Base-by-base conservation (phyloP, 1,140 invertebrate species). In the Parasteatoda tepidariorum region DNA sequence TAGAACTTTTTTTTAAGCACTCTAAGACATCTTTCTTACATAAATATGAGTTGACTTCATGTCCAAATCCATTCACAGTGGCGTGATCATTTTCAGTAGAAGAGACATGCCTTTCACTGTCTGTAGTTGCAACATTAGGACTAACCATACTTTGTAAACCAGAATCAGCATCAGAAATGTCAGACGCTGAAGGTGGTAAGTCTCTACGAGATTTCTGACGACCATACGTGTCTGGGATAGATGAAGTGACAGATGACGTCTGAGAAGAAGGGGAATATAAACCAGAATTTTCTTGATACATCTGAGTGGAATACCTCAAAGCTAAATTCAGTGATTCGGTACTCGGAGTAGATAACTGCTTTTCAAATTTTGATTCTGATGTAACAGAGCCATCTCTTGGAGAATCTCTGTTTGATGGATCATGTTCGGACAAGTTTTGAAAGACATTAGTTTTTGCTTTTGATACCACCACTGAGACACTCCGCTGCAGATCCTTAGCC, bases 131-230 rank as follows among this genome's bases (percentile, higher is more conserved):
- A 61, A 76, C 26, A 71, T 76, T 76, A 3, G 83, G 73, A 48
- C 83, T 76, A 9, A 84, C 55, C 83, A 84, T 84, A 34, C 83
- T 84, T 54, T 84, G 83, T 33, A 75, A 33, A 48, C 83, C 83
- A 62, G 83, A 84, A 62, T 84, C 83, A 31, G 73, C 73, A 70
- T 84, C 83, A 31, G 83, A 84, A 24, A 74, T 34, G 61, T 84
- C 83, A 31, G 83, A 84, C 1, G 34, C 41, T 18, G 73, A 76
- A 22, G 83, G 71, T 34, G 67, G 71, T 34, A 84, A 70, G 38
- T 75, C 48, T 67, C 71, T 74, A 41, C 70, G 68, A 22, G 68
- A 66, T 64, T 83, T 73, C 2, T 38, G 26, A 24, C 68, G 30
- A 28, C 41, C 71, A 38, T 62, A 83, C 13, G 81, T 73, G 34